Base-by-base conservation (phyloP, 2,888 invertebrate species). In the Bedellia somnulentella region DNA sequence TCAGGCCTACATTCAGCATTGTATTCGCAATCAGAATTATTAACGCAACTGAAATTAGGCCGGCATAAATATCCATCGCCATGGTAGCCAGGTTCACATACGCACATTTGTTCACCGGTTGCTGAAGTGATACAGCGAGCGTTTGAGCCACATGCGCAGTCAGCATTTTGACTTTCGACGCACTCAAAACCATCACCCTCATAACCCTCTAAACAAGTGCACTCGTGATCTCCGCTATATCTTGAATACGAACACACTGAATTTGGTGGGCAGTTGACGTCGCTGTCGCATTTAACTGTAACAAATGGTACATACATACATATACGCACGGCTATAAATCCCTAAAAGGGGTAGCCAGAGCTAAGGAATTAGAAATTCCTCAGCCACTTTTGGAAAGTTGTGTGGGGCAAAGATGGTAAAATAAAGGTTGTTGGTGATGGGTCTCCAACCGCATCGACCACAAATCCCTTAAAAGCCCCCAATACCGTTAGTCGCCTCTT, bases 111-210 rank as follows among this genome's bases (percentile, higher is more conserved):
- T 26, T 83, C 82, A 5, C 81, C 68, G 15, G 77, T 61, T 16
- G 83, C 82, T 38, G 87, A 85, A 43, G 81, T 86, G 15, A 79
- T 67, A 56, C 94, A 95, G 26, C 79, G 78, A 15, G 92, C 91
- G 47, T 88, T 85, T 1, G 66, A 56, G 37, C 86, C 86, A 48
- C 94, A 94, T 21, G 82, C 80, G 35, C 71, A 30, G 16, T 4
- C 5, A 3, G 22, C 82, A 80, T 34, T 68, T 76, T 61, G 17
- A 83, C 82, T 38, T 35, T 81, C 80, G 2, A 68, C 75, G 51
- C 93, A 94, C 41, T 79, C 80, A 36, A 79, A 81, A 5, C 93
- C 93, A 54, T 94, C 89, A 13, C 94, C 94, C 47, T 85, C 83
- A 61, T 81, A 94, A 3, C 91, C 93, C n/a, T 82, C 78, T 34